Conservation (phyloP, 2,113 vertebrate genomes). For the Calyptomena viridis region DNA sequence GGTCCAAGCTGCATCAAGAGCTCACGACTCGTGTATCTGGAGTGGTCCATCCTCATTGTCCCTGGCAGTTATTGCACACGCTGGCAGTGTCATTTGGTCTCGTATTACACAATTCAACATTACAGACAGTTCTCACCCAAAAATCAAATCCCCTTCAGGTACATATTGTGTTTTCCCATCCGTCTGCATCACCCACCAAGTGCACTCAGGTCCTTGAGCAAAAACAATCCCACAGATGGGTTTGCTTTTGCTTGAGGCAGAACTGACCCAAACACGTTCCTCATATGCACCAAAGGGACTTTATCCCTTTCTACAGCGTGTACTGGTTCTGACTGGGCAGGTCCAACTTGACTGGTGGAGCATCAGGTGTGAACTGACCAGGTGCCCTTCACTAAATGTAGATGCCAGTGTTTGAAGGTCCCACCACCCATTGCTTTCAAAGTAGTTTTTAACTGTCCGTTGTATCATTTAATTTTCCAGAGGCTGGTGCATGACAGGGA, state of each 20-base stretch:
- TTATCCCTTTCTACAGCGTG: background rate
- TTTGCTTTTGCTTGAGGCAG: background rate
- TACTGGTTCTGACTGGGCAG: background rate
- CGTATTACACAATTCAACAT: background rate
- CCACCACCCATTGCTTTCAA: background rate
- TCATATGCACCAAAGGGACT: background rate
- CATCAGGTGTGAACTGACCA: background rate
- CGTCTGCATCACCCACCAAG: background rate
- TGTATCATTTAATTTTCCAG: background rate
- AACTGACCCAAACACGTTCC: background rate
- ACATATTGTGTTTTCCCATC: background rate
- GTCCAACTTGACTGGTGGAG: too few relatives aligned
- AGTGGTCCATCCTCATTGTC: background rate
- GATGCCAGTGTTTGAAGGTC: background rate
- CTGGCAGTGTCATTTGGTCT: background rate
- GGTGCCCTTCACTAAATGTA: background rate
- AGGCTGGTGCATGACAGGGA: background rate
- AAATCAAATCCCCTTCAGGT: background rate
- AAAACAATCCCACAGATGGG: background rate
- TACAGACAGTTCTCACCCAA: background rate
- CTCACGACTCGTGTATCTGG: background rate
- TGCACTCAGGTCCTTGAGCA: background rate
- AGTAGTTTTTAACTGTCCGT: background rate
- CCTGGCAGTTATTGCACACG: background rate
- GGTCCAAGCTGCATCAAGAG: background rate